A percentile compares a stretch with the other conserved stretches of the same genome.
These are phyloP conservation scores for Glandiceps talaboti DNA, from an alignment of 53 echinoderm and acorn worm species.

Conservation along the genomic window DNA sequence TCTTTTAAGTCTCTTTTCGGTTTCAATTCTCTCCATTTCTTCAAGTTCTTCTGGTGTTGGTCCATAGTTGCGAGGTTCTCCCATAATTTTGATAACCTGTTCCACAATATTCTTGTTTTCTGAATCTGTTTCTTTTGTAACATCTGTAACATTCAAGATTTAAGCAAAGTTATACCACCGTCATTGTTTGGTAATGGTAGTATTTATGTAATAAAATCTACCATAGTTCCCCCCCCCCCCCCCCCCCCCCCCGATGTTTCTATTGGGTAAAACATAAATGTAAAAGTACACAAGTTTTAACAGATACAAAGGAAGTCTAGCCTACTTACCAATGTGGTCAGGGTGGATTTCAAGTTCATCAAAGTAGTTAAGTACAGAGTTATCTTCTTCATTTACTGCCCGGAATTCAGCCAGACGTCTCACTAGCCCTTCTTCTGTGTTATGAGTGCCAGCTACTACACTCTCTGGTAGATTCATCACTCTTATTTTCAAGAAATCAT, in stretches of 20 bases:
- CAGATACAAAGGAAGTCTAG: too few relatives aligned
- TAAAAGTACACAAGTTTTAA: too few relatives aligned
- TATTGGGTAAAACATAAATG: too few relatives aligned
- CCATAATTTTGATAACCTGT: conserved; percentile 84
- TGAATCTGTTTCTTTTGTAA: conserved; percentile 67
- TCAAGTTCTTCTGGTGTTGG: conserved; percentile 85
- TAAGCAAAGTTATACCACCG: too few relatives aligned
- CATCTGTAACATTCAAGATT: too few relatives aligned
- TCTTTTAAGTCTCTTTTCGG: conserved; percentile 87
- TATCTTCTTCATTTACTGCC: conserved; percentile 86
- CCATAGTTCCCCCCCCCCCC: too few relatives aligned
- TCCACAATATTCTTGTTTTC: conserved; percentile 67
- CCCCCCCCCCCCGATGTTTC: too few relatives aligned
- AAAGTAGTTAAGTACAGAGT: conserved; percentile 94
- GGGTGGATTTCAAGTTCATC: conserved; percentile 98
- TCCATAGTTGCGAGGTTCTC: conserved; percentile 95
- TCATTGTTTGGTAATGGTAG: too few relatives aligned
- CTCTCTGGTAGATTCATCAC: conserved; percentile 96
- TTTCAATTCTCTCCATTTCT: conserved; percentile 68
- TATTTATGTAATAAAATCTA: too few relatives aligned
- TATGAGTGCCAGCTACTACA: conserved; percentile 82
- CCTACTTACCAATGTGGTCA: conserved; percentile 81
- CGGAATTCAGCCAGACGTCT: conserved; percentile 71
- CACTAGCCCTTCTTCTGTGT: conserved; percentile 85
- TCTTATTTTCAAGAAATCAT: conserved; percentile 85